Evolutionary conservation across 64 coral and sea anemone species (phyloP), one percentile per base, ranked within the genome.

Genomic region (Stichodactyla mertensii): DNA sequence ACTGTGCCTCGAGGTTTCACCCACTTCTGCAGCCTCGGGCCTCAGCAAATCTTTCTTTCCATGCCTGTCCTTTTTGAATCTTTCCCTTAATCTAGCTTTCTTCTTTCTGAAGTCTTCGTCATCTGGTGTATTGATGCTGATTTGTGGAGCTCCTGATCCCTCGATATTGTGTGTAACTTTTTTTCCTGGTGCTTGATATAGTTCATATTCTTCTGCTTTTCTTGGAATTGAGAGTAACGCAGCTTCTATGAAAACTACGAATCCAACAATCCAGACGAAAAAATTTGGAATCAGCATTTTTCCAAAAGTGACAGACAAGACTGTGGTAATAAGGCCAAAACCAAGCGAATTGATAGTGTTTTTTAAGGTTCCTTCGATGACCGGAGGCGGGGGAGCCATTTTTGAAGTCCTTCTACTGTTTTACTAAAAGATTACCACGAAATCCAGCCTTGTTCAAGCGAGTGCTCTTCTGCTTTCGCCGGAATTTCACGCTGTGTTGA

Each of bases 331-430:
- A 6, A 61, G 18, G 14, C 83, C 83, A 85, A 85, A 85, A 36
- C 83, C 83, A 18, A 85, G 52, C 6, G 83, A 85, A 31, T 85
- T 61, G 60, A 85, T 85, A 2, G 57, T 85, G 13, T 18, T 26
- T 60, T 85, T 85, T 11, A 85, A 51, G n/a, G 83, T 20, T 24
- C 83, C 83, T 85, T 85, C 83, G 14, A 85, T 85, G 12, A 55
- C 55, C 4, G 83, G 83, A 15, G 83, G n/a, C 13, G 54, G 51
- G 0, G 83, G 83, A 7, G 26, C 83, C 55, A 85, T 64, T 4
- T 23, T 62, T 9, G 4, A 69, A 6, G 64, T 16, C 13, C 18
- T 2, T 1, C 15, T 66, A 20, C 27, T 80, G 20, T 52, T 80
- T 27, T 66, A 66, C 5, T 10, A 19, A 66, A 10, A 66, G 0